Evolutionary conservation across 2,113 vertebrate species (phyloP).

Genomic region (Pygoscelis adeliae): DNA sequence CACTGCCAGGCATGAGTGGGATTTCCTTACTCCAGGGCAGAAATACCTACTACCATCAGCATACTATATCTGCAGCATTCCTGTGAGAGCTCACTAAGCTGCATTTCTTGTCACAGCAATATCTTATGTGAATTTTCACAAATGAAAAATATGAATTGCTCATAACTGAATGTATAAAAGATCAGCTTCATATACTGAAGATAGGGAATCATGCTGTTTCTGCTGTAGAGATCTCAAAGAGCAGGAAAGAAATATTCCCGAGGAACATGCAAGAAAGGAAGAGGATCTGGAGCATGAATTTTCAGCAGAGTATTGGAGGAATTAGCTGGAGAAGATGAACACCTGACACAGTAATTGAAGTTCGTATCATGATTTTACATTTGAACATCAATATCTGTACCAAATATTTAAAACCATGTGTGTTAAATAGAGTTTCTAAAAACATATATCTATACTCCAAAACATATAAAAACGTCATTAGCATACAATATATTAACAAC

Average conservation of each 20-base stretch:
- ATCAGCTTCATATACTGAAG: neutral
- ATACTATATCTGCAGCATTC: neutral
- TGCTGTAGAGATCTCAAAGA: neutral
- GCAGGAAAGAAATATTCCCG: slow-evolving; percentile 28
- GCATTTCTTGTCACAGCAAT: neutral
- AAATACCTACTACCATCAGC: neutral
- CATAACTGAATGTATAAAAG: neutral
- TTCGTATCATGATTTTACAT: neutral
- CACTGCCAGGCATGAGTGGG: neutral
- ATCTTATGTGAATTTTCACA: neutral
- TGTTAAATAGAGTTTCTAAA: neutral
- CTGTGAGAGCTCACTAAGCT: neutral
- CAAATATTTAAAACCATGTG: neutral
- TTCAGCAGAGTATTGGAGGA: slow-evolving; percentile 54
- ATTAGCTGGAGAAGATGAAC: slow-evolving; percentile 2
- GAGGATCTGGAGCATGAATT: neutral
- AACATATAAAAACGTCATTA: neutral
- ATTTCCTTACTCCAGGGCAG: neutral
- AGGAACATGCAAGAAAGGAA: neutral
- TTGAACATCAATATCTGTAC: neutral
- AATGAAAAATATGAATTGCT: neutral
- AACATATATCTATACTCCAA: neutral
- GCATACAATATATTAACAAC: neutral
- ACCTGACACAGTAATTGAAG: slow-evolving; percentile 23
- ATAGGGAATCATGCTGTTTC: neutral